Evolutionary conservation across 1,140 invertebrate species (phyloP).

Genomic region (Trichonephila clavipes): DNA sequence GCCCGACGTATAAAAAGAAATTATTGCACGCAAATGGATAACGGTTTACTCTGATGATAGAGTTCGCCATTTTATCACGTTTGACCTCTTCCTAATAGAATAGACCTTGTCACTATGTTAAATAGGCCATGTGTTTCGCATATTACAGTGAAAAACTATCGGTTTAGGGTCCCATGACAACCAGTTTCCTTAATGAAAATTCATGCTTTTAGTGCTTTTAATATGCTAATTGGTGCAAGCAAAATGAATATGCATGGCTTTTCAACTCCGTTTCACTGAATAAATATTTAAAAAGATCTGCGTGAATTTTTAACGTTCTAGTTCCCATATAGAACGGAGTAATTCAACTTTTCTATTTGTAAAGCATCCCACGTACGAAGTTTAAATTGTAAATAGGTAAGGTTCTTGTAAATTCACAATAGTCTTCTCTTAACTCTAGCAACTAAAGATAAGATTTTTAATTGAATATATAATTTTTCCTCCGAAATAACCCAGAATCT

Average conservation of each 20-base stretch:
- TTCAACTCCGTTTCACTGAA: no score
- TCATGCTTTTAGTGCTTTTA: background rate
- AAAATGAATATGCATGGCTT: background rate
- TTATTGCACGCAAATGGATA: background rate
- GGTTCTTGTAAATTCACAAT: no score
- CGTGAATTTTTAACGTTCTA: no score
- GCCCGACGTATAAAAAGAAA: background rate
- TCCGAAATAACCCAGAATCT: no score
- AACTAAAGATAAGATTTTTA: no score
- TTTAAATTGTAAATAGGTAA: no score
- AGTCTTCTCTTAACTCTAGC: no score
- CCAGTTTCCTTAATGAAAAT: background rate
- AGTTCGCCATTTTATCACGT: background rate
- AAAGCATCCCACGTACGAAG: no score
- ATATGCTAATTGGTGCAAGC: background rate
- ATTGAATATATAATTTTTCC: no score
- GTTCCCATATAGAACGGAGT: no score
- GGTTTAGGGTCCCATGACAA: background rate
- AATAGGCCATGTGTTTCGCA: background rate
- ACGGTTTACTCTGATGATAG: background rate
- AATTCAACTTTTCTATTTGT: no score
- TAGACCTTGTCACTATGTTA: conserved; percentile 7
- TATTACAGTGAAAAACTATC: background rate
- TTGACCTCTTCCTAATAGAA: background rate
- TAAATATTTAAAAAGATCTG: no score